phyloP scores from a whole-genome alignment of 2,888 invertebrate genomes.

The Mesopsocus fuscifrons region DNA sequence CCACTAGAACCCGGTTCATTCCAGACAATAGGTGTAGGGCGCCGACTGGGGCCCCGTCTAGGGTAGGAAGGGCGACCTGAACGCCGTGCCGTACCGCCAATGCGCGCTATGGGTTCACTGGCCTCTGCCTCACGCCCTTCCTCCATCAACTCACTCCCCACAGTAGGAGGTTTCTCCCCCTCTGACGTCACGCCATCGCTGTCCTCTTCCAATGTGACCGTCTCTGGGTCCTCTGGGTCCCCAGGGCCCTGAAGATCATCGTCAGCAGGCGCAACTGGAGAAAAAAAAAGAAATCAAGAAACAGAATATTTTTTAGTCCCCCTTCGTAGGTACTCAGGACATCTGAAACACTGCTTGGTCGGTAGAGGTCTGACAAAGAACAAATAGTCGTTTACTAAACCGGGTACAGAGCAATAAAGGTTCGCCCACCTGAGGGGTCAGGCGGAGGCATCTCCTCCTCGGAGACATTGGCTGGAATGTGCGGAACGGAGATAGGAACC shows the following conservation, averaged over 20 bases:
- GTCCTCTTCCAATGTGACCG: conserved; percentile 10
- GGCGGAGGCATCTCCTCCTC: conserved; percentile 18
- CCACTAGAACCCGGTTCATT: conserved; percentile 20
- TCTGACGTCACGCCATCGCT: conserved; percentile 35
- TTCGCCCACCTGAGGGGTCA: conserved; percentile 13
- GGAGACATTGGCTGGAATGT: conserved; percentile 19
- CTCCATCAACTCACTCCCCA: conserved; percentile 28
- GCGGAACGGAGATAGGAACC: conserved; percentile 16
- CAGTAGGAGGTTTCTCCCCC: conserved; percentile 34
- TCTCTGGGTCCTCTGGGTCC: conserved; percentile 10
- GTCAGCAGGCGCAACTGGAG: no score
- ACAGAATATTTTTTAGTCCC: conserved; percentile 15
- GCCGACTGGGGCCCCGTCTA: conserved; percentile 22
- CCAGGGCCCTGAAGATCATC: no score
- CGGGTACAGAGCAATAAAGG: no score
- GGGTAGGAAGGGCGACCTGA: conserved; percentile 21
- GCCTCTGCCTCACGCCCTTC: conserved; percentile 72
- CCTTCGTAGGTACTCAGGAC: no score
- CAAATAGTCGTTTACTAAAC: no score
- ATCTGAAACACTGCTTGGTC: no score
- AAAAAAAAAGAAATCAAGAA: neutral
- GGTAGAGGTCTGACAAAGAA: no score
- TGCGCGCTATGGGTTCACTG: conserved; percentile 29
- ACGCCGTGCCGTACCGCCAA: conserved; percentile 16
- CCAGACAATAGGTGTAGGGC: conserved; percentile 46